A percentile compares a stretch with the other conserved stretches of the same genome.
These are phyloP conservation scores for Zelleria hepariella DNA, from an alignment of 2,888 invertebrate species.

Conservation along the genomic window DNA sequence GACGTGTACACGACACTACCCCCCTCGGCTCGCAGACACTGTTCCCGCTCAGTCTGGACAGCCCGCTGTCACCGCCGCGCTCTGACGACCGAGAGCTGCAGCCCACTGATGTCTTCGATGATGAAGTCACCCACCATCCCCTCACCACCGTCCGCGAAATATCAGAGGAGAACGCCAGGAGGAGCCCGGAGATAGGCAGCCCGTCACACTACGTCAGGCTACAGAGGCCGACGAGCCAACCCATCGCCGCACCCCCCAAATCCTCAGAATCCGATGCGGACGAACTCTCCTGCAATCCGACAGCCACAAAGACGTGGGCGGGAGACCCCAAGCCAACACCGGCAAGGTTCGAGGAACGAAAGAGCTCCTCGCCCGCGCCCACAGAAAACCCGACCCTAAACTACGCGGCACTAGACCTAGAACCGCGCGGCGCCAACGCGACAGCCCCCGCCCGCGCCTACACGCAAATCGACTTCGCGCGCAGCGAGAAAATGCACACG, in stretches of 20 bases:
- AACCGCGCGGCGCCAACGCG: slow-evolving; percentile 41
- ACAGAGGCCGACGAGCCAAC: slow-evolving; percentile 28
- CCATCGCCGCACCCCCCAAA: slow-evolving; percentile 17
- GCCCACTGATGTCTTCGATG: slow-evolving; percentile 27
- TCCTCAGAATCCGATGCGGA: slow-evolving; percentile 18
- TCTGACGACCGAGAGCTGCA: slow-evolving; percentile 38
- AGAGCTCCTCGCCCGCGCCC: slow-evolving; percentile 19
- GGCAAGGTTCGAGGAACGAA: slow-evolving; percentile 23
- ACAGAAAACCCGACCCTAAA: slow-evolving; percentile 25
- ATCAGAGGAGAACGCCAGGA: slow-evolving; percentile 38
- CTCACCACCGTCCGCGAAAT: slow-evolving; percentile 47
- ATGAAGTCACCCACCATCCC: slow-evolving; percentile 31
- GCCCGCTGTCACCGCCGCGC: slow-evolving; percentile 75
- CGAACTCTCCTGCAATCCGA: slow-evolving; percentile 48
- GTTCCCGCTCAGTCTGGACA: slow-evolving; percentile 78
- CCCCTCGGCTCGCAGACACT: slow-evolving; percentile 76
- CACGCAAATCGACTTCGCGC: slow-evolving; percentile 86
- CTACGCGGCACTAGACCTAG: slow-evolving; percentile 62
- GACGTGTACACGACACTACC: slow-evolving; percentile 51
- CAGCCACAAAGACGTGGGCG: slow-evolving; percentile 51
- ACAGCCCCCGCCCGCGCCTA: slow-evolving; percentile 73
- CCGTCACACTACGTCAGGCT: slow-evolving; percentile 68
- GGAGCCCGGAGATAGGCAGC: slow-evolving; percentile 23
- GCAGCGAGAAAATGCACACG: slow-evolving; percentile 66
- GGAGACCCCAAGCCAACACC: slow-evolving; percentile 16